A percentile compares a stretch with the other conserved stretches of the same genome.
Conservation (phyloP, 2,113 vertebrate genomes). For the Passer domesticus region DNA sequence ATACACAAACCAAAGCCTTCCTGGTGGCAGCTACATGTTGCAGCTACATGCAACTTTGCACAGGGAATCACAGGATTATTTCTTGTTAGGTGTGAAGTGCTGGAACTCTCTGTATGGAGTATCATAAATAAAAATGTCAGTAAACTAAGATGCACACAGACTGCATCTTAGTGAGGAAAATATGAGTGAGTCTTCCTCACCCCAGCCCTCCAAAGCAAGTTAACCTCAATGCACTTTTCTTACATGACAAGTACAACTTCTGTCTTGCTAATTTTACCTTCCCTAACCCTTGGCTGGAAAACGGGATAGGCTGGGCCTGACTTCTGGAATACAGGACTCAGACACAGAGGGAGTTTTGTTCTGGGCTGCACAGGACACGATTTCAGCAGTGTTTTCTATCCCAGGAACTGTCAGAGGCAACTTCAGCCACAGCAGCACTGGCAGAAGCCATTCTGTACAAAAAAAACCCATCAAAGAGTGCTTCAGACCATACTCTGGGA, state of each 20-base stretch:
- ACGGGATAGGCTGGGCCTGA: not conserved
- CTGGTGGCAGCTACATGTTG: fast-evolving
- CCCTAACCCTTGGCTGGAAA: not conserved
- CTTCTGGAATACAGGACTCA: not conserved
- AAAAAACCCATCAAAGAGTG: not conserved
- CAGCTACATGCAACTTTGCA: not conserved
- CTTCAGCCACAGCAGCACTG: fast-evolving
- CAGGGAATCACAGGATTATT: not conserved
- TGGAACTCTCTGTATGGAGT: not conserved
- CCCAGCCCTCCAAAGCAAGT: not conserved
- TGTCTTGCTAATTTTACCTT: not conserved
- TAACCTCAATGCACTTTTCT: not conserved
- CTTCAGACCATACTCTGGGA: not conserved
- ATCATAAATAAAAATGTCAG: not conserved
- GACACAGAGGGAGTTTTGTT: conserved; percentile 28
- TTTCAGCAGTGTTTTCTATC: not conserved
- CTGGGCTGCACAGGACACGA: fast-evolving
- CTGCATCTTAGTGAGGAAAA: not conserved
- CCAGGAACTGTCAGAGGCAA: not conserved
- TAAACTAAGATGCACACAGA: not conserved
- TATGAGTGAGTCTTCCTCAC: not conserved
- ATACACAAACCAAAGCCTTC: not conserved
- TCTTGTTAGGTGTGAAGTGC: not conserved
- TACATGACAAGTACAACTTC: not conserved
- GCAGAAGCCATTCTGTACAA: not conserved